Percentiles rank a stretch among this genome's conserved stretches.
Conservation (phyloP, 37 sponge, comb jelly and placozoan species). For the Hexactinellida sp. region DNA sequence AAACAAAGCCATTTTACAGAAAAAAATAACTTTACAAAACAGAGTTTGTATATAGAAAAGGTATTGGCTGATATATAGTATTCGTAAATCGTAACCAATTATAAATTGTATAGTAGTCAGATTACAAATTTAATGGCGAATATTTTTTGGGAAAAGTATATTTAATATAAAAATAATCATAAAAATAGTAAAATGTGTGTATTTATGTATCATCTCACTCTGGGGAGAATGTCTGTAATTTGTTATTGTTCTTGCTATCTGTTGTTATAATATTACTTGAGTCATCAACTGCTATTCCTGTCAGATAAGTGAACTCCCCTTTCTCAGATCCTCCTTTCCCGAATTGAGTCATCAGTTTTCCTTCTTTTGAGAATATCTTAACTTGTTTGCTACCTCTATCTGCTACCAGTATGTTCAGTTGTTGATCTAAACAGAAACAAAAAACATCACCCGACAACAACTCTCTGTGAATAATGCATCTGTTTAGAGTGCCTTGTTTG, state of each 20-base stretch:
- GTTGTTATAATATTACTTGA: neutral
- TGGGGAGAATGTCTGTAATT: neutral
- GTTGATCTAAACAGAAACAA: constrained; percentile 10
- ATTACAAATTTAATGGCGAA: too few species aligned
- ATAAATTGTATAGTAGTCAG: too few species aligned
- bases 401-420: neutral
- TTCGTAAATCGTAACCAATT: too few species aligned
- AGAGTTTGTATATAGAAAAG: too few species aligned
- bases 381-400: neutral
- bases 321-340: too few species aligned
- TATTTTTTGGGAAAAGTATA: too few species aligned
- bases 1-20: too few species aligned
- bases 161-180: too few species aligned
- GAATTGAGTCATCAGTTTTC: neutral
- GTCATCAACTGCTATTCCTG: neutral
- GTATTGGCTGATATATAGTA: too few species aligned
- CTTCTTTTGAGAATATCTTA: constrained; percentile 3
- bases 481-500: neutral
- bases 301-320: neutral
- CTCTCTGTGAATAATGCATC: neutral
- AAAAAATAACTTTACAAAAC: too few species aligned
- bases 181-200: too few species aligned
- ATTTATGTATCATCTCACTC: too few species aligned
- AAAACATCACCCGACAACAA: neutral
- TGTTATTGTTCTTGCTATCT: neutral